Conservation (phyloP, 1,140 invertebrate genomes). For the Anastrepha ludens region DNA sequence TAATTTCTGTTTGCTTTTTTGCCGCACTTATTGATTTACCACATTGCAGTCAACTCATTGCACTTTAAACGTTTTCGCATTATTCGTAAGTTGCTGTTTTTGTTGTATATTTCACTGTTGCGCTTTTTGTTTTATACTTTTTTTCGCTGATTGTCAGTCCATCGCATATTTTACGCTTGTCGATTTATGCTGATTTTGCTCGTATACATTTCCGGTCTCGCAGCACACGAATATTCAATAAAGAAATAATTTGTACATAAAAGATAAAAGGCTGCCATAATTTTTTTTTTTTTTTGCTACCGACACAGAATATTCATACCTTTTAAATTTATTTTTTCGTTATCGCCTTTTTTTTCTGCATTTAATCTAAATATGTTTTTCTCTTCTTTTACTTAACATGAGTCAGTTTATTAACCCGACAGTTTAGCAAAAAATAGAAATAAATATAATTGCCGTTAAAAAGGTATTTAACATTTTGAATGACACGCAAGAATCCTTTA, state of each 20-base stretch:
- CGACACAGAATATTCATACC: too few species aligned
- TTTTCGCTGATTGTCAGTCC: not conserved
- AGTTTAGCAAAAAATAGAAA: not conserved
- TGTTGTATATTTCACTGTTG: not conserved
- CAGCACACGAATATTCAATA: not conserved
- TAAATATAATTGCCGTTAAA: not conserved
- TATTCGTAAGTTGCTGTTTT: not conserved
- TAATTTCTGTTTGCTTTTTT: too few species aligned
- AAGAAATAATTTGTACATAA: not conserved
- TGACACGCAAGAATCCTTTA: too few species aligned
- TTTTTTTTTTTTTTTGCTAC: too few species aligned
- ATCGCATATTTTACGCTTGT: not conserved
- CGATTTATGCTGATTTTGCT: not conserved
- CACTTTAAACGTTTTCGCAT: not conserved
- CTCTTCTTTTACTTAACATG: not conserved
- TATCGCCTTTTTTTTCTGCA: too few species aligned
- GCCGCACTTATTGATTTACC: too few species aligned
- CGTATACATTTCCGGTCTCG: slow-evolving; percentile 2
- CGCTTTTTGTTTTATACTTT: not conserved
- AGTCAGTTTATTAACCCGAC: not conserved
- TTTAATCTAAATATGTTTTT: too few species aligned
- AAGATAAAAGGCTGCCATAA: not conserved
- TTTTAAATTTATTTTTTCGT: too few species aligned
- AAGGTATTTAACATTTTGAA: not conserved
- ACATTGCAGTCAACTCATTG: not conserved